A percentile compares a stretch with the other conserved stretches of the same genome.
Evolutionary conservation across 2,797 vertebrate species (phyloP).

Genomic region (Rachycentron canadum): DNA sequence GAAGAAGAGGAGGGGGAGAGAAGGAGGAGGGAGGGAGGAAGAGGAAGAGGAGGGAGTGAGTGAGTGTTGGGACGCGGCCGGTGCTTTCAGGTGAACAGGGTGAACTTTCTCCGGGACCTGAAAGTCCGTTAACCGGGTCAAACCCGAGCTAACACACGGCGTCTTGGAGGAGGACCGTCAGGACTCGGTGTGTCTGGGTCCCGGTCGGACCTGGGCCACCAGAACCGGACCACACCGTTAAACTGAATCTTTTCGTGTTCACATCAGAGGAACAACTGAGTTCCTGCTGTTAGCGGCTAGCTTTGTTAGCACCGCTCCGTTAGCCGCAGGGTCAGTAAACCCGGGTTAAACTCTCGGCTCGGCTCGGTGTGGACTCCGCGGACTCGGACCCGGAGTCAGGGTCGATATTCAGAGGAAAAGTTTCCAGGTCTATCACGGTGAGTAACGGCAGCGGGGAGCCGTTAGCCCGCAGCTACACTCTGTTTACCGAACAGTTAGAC

Average conservation of each 20-base stretch:
- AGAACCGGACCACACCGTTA: neutral
- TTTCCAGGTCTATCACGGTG: no score
- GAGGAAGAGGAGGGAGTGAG: no score
- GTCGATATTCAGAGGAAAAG: fast-evolving
- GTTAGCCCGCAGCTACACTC: slow-evolving; percentile 13
- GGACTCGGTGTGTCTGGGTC: fast-evolving
- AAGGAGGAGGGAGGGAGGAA: no score
- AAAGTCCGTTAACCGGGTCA: neutral
- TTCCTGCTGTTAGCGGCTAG: slow-evolving; percentile 66
- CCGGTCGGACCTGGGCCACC: neutral
- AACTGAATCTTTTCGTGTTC: slow-evolving; percentile 11
- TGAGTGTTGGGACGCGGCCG: slow-evolving; percentile 36
- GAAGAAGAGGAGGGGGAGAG: no score
- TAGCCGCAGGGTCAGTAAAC: neutral
- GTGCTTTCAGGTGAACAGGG: slow-evolving; percentile 45
- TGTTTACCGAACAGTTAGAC: neutral
- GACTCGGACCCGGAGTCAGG: neutral
- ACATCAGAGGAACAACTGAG: slow-evolving; percentile 35
- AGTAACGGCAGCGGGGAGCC: fast-evolving
- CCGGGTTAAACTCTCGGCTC: neutral
- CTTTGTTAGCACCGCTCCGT: slow-evolving; percentile 37
- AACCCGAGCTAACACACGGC: fast-evolving
- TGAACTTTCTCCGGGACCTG: slow-evolving; percentile 42
- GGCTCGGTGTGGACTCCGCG: no score
- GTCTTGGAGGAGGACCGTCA: fast-evolving